Percentiles rank a stretch among this genome's conserved stretches.
phyloP scores from a whole-genome alignment of 2,888 invertebrate genomes.

The Hirudinaria manillensis region DNA sequence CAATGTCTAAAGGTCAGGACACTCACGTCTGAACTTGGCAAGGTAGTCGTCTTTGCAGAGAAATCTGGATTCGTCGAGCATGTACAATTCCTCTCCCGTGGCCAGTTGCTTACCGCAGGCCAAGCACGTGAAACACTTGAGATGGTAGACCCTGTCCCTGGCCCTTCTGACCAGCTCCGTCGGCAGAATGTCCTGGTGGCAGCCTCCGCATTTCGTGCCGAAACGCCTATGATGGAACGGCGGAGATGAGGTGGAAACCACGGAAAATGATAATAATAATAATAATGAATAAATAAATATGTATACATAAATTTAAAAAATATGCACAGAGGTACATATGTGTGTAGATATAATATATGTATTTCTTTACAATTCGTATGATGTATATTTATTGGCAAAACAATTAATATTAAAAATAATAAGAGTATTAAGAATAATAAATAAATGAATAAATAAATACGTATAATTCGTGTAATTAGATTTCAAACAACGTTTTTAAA shows the following conservation, averaged over 20 bases:
- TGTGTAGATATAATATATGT: no score
- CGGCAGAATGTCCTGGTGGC: slow-evolving; percentile 89
- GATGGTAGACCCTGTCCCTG: slow-evolving; percentile 93
- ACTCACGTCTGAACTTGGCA: slow-evolving; percentile 31
- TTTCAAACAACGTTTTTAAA: no score
- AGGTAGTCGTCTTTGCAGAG: slow-evolving; percentile 98
- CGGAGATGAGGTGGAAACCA: neutral
- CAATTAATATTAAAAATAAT: no score
- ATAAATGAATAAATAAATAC: neutral
- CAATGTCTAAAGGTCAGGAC: neutral
- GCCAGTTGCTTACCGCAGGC: slow-evolving; percentile 94
- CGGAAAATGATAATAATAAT: no score
- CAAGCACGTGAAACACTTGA: slow-evolving; percentile 97
- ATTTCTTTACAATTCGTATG: no score
- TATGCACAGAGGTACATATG: no score
- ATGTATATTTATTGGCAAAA: no score
- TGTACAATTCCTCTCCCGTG: slow-evolving; percentile 95
- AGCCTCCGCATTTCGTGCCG: slow-evolving; percentile 96
- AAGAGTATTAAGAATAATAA: no score
- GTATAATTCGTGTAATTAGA: no score
- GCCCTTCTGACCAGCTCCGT: slow-evolving; percentile 94
- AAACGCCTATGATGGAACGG: slow-evolving; percentile 69
- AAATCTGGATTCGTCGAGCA: slow-evolving; percentile 95
- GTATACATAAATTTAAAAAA: no score
- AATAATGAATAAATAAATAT: no score